phyloP scores from a whole-genome alignment of 2,113 vertebrate species.

The Mus pahari region DNA sequence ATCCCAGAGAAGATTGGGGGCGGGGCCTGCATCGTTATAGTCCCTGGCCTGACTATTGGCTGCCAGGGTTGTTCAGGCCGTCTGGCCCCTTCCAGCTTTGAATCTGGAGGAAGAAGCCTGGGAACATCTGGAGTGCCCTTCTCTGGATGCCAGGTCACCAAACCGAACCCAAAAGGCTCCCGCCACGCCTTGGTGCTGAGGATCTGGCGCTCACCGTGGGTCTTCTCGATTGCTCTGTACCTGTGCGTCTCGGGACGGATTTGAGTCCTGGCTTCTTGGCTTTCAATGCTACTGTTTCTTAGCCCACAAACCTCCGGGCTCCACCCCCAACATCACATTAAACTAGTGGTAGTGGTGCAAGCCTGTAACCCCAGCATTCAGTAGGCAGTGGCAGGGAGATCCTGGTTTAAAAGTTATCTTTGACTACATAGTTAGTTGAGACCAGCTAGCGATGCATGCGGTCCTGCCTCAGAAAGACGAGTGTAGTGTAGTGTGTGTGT shows the following conservation, averaged over 20 bases:
- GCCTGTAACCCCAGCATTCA: no score
- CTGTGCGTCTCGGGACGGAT: no score
- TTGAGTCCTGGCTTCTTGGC: neutral
- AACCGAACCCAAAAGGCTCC: neutral
- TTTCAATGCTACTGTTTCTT: neutral
- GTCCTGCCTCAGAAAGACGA: neutral
- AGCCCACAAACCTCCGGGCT: neutral
- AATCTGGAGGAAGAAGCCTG: rapidly evolving
- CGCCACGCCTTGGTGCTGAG: neutral
- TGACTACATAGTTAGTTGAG: neutral
- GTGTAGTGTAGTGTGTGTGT: no score
- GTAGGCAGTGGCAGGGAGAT: neutral
- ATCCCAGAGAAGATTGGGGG: neutral
- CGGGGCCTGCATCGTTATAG: neutral
- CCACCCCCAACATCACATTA: neutral
- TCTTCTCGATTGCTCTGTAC: neutral
- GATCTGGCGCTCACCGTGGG: neutral
- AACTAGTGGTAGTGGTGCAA: neutral
- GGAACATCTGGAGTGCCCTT: rapidly evolving
- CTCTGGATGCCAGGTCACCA: rapidly evolving
- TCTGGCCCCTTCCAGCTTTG: rapidly evolving
- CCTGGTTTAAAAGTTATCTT: no score
- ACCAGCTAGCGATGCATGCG: neutral
- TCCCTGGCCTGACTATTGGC: neutral
- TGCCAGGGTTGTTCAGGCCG: rapidly evolving